Evolutionary conservation across 2,888 invertebrate species (phyloP).

Genomic region (Apoda limacodes): DNA sequence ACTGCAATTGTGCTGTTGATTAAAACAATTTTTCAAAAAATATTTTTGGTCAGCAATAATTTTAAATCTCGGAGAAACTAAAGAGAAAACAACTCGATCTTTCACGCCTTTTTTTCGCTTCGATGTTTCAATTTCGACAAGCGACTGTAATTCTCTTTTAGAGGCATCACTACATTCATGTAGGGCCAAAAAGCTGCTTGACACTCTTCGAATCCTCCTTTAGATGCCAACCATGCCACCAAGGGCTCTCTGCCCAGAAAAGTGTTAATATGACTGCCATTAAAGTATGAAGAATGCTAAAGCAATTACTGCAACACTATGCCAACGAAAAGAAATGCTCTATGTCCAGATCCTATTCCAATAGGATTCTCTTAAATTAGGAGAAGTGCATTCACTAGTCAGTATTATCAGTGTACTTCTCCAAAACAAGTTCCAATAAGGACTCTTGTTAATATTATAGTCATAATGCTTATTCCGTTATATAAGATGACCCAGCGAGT

Average conservation of each 20-base stretch:
- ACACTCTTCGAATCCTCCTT: slow-evolving; percentile 23
- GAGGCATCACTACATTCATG: slow-evolving; percentile 14
- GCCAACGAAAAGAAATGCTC: slow-evolving; percentile 22
- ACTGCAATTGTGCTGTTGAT: slow-evolving; percentile 13
- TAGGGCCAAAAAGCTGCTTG: slow-evolving; percentile 16
- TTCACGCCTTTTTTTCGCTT: slow-evolving; percentile 3
- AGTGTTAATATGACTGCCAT: slow-evolving; percentile 20
- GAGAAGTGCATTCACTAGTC: slow-evolving; percentile 22
- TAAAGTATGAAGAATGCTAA: slow-evolving; percentile 18
- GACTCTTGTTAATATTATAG: slow-evolving; percentile 20
- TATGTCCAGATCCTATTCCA: slow-evolving; percentile 19
- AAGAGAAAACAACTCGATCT: too few relatives aligned
- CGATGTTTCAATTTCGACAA: neutral
- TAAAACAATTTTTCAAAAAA: slow-evolving; percentile 19
- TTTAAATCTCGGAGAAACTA: slow-evolving; percentile 2
- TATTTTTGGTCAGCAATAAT: too few relatives aligned
- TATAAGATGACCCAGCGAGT: slow-evolving; percentile 22
- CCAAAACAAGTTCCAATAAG: slow-evolving; percentile 23
- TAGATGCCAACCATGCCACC: slow-evolving; percentile 26
- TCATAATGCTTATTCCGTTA: slow-evolving; percentile 12
- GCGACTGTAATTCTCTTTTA: slow-evolving; percentile 3
- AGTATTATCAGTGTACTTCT: slow-evolving; percentile 18
- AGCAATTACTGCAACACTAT: slow-evolving; percentile 21
- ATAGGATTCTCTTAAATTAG: slow-evolving; percentile 17
- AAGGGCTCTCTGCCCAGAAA: slow-evolving; percentile 24